Conservation (phyloP, 1,140 invertebrate species). For the Aphelinus certus region DNA sequence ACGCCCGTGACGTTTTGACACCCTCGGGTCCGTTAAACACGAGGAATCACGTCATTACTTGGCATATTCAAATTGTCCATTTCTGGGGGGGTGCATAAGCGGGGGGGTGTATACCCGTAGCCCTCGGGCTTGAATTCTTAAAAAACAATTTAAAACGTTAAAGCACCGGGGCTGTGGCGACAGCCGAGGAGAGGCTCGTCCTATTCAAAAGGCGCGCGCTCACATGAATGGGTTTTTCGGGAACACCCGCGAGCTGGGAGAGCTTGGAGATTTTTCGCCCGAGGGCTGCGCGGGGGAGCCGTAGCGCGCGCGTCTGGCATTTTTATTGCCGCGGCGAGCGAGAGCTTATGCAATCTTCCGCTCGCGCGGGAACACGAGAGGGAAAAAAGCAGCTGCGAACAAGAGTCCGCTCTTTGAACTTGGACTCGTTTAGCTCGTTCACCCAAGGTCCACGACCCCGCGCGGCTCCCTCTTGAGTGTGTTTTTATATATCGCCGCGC, state of each 20-base stretch:
- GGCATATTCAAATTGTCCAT: no score
- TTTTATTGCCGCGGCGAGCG: conserved; percentile 6
- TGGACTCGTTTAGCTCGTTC: not conserved
- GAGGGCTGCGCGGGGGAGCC: not conserved
- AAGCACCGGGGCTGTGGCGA: not conserved
- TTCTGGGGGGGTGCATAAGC: no score
- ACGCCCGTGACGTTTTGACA: no score
- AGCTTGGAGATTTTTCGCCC: not conserved
- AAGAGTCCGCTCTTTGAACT: not conserved
- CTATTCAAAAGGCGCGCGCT: not conserved
- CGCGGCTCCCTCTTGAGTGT: no score
- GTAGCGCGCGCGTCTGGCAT: not conserved
- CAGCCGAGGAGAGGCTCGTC: not conserved
- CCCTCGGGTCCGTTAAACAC: no score
- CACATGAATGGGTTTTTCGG: conserved; percentile 19
- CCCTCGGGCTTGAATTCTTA: conserved; percentile 11
- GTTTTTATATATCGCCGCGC: no score
- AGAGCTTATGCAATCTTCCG: not conserved
- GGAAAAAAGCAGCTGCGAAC: not conserved
- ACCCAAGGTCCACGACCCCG: no score
- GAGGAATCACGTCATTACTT: no score
- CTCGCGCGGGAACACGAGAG: not conserved
- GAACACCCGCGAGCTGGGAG: not conserved
- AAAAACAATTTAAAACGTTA: conserved; percentile 20
- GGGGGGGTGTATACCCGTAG: no score